Evolutionary conservation across 2,888 invertebrate genomes (phyloP), one percentile per base, ranked within the genome.

Genomic region (Lutraria lutraria): DNA sequence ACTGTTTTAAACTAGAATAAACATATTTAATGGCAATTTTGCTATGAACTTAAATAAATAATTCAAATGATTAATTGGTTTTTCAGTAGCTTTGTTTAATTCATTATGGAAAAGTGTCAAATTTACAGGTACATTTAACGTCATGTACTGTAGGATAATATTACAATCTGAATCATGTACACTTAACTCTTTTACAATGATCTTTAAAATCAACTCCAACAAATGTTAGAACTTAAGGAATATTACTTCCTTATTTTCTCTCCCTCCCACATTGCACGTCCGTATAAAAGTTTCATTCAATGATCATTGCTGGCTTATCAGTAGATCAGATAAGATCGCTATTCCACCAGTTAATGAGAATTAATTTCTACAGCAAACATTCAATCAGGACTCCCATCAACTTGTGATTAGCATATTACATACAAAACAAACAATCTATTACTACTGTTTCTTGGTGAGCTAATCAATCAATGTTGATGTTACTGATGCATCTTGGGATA

Each of bases 391-490:
- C 80, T 80, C 85, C 60, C 60, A 85, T 85, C 85, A 80, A 85
- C 43, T 85, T 54, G 85, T 85, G 85, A 85, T 85, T 85, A 85
- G 87, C 83, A 83, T 88, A 83, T 88, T 88, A 88, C 87, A 83
- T 83, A 88, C 83, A 88, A 88, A 83, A 83, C 87, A 88, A 88
- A 88, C 87, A 88, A 80, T 88, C 87, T 88, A 88, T 88, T 88
- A 83, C 83, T 83, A 60, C 29, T 12, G 80, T 85, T 53, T 80
- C 79, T 85, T 34, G 19, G 52, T 60, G 72, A 34, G 82, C 72
- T 87, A 83, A 87, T 87, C 83, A 83, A 52, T 76, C 76, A 52
- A 43, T 88, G 83, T 83, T 88, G 83, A 60, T 60, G 83, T 88
- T 63, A 80, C 56, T 21, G 83, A 76, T 83, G 87, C 83, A 83